Evolutionary conservation across 1,140 invertebrate genomes (phyloP), one percentile per base, ranked within the genome.

Genomic region (Ladona fulva): DNA sequence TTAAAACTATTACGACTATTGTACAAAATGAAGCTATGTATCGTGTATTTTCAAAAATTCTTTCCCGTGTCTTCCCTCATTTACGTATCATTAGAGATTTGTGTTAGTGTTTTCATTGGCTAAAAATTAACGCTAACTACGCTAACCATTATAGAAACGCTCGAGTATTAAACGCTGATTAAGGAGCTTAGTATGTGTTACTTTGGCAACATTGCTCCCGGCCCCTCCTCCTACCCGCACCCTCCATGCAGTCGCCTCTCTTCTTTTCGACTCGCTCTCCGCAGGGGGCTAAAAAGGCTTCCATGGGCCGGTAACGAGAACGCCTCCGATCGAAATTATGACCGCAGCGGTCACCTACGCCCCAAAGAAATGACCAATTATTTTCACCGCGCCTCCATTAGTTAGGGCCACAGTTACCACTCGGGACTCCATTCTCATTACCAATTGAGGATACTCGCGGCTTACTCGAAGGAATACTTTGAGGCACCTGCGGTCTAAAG

Each of bases 361-460:
- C 52, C 52, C 52, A 22, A 66, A 66, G 52, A 66, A 66, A 66
- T 66, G 52, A 66, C 52, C 52, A 66, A 66, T 66, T 66, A 66
- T 66, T 66, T 66, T 66, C 12, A 12, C 52, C 52, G 52, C 52
- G 3, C 52, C n/a, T 66, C 52, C 52, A 66, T 66, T 66, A 66
- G 52, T 66, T 22, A 22, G 52, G 14, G 12, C 3, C n/a, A 3
- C 16, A 3, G 52, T 66, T 66, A 66, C 52, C 52, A 5, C n/a
- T 22, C 52, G 29, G 29, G n/a, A 66, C 52, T 66, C 52, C 14
- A 66, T 22, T 66, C 52, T 22, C 52, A 66, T 66, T 66, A 66
- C 52, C 52, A 22, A 66, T 22, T 16, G 52, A 3, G 52, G 52
- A 66, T 16, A 66, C 52, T 66, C 12, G 14, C 52, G n/a, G n/a